Conservation (phyloP, 1,140 invertebrate genomes). For the Scaptomyza pallida region DNA sequence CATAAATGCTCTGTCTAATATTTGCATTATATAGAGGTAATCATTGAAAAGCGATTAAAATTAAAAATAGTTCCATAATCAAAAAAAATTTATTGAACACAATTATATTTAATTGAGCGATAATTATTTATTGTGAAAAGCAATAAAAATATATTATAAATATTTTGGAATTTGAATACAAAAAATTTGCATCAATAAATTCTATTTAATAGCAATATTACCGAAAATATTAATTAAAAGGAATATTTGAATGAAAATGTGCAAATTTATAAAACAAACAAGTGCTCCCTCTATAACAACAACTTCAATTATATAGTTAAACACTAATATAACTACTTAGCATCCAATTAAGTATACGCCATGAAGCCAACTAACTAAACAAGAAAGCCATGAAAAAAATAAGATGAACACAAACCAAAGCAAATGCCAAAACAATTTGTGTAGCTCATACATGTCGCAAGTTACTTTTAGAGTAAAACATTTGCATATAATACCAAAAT, state of each 20-base stretch:
- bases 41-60: too few relatives aligned
- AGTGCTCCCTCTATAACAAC: too few relatives aligned
- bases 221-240: not conserved
- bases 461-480: slow-evolving; percentile 47
- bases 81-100: not conserved
- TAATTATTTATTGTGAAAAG: too few relatives aligned
- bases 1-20: slow-evolving; percentile 27
- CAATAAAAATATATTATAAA: not conserved
- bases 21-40: too few relatives aligned
- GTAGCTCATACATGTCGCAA: slow-evolving; percentile 66
- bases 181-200: too few relatives aligned
- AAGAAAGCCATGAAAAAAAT: slow-evolving; percentile 2
- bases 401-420: not conserved
- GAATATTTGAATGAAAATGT: too few relatives aligned
- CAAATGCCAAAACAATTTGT: slow-evolving; percentile 55
- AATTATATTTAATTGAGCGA: too few relatives aligned
- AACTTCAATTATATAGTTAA: not conserved
- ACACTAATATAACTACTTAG: not conserved
- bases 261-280: too few relatives aligned
- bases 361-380: not conserved
- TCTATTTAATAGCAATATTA: too few relatives aligned
- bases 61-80: too few relatives aligned
- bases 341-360: not conserved
- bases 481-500: slow-evolving; percentile 75
- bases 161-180: not conserved